Percentiles rank a stretch among this genome's conserved stretches.
Evolutionary conservation across 2,888 invertebrate genomes (phyloP).

Genomic region (Steinernema carpocapsae): DNA sequence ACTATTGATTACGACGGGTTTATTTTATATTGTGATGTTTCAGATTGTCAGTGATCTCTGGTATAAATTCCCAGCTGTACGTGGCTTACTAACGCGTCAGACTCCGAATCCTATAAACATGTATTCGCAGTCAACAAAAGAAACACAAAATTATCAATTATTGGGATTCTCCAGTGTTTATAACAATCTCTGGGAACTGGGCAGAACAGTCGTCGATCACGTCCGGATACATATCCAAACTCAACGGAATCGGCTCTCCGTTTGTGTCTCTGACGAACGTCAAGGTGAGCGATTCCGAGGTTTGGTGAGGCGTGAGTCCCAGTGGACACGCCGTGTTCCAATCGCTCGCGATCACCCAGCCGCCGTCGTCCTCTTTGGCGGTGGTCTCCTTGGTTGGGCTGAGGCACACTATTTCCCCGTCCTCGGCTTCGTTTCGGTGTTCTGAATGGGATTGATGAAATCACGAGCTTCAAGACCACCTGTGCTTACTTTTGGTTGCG

Average conservation of each 20-base stretch:
- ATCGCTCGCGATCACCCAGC: background rate
- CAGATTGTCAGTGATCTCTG: too few species aligned
- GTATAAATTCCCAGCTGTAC: too few species aligned
- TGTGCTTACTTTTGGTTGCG: background rate
- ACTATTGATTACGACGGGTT: background rate
- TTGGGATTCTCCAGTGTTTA: too few species aligned
- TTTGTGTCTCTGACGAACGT: background rate
- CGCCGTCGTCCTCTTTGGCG: background rate
- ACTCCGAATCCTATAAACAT: too few species aligned
- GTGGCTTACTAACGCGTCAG: too few species aligned
- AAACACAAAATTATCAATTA: too few species aligned
- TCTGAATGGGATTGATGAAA: background rate
- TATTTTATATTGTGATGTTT: too few species aligned
- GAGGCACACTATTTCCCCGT: background rate
- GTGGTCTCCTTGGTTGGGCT: background rate
- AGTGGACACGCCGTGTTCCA: background rate
- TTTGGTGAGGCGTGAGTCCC: background rate
- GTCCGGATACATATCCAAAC: background rate
- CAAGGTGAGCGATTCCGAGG: background rate
- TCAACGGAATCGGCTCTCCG: background rate
- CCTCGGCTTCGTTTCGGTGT: background rate
- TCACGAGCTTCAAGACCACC: background rate
- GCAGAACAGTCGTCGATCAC: constrained; percentile 7
- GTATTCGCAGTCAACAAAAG: too few species aligned
- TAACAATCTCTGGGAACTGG: background rate